Percentiles rank a stretch among this genome's conserved stretches.
Conservation (phyloP, 2,113 vertebrate genomes). For the Onychorhynchus coronatus region DNA sequence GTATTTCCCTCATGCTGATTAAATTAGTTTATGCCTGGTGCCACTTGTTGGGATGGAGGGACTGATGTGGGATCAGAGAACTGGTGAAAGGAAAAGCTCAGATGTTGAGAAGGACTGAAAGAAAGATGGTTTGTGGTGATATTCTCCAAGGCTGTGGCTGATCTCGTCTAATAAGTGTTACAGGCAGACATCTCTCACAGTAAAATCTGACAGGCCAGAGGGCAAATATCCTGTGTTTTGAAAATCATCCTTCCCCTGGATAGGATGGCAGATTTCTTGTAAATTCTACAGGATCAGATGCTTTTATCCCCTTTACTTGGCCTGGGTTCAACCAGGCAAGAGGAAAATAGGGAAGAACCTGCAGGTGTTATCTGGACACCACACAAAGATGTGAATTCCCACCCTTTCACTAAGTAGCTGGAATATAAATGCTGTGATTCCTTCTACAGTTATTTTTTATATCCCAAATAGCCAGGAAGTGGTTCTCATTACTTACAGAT, state of each 20-base stretch:
- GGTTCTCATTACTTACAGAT: background rate
- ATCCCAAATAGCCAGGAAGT: background rate
- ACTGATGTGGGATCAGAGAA: fast-evolving
- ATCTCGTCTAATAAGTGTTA: background rate
- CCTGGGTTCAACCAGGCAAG: fast-evolving
- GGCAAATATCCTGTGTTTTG: background rate
- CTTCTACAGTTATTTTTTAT: background rate
- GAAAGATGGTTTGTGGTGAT: background rate
- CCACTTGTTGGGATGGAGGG: background rate
- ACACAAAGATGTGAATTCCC: background rate
- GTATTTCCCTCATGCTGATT: background rate
- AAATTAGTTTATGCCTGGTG: background rate
- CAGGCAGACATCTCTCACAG: background rate
- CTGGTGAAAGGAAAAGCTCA: background rate
- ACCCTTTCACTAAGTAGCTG: background rate
- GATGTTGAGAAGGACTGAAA: background rate
- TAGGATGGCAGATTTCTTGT: fast-evolving
- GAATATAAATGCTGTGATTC: background rate
- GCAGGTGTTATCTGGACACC: background rate
- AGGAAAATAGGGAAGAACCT: background rate
- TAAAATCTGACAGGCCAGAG: background rate
- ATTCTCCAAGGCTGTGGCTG: background rate
- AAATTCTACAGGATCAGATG: background rate
- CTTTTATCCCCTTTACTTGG: background rate
- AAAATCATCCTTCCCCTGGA: background rate